Percentiles rank a stretch among this genome's conserved stretches.
phyloP scores from a whole-genome alignment of 2,888 invertebrate genomes.

The Agriopis marginaria region DNA sequence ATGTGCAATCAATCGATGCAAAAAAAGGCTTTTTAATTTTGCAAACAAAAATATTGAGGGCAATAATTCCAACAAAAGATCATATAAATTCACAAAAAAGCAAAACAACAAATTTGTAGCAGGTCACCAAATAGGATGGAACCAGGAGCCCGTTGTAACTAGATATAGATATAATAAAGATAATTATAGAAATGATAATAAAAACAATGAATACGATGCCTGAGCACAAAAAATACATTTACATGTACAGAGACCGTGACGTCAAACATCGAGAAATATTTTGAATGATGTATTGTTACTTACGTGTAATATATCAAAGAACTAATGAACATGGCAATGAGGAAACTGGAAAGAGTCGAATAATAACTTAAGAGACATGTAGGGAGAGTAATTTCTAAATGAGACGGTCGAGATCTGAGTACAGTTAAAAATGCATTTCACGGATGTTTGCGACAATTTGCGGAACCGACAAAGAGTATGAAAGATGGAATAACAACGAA shows the following conservation, averaged over 20 bases:
- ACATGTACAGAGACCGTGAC: conserved; percentile 11
- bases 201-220: conserved; percentile 31
- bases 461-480: conserved; percentile 49
- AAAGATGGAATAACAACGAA: conserved; percentile 45
- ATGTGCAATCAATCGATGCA: conserved; percentile 3
- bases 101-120: not conserved
- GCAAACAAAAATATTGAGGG: not conserved
- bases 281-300: conserved; percentile 28
- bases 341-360: conserved; percentile 5
- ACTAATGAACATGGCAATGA: conserved; percentile 4
- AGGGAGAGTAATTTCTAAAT: conserved; percentile 27
- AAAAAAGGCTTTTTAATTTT: not conserved
- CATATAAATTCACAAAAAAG: not conserved
- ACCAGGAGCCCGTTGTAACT: conserved; percentile 31
- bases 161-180: conserved; percentile 40
- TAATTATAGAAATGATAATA: conserved; percentile 36
- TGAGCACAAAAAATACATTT: conserved; percentile 30
- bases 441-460: conserved; percentile 18
- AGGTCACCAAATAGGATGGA: conserved; percentile 21
- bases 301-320: not conserved
- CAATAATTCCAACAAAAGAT: not conserved
- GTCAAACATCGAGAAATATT: conserved; percentile 4
- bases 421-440: conserved; percentile 23
- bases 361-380: conserved; percentile 4
- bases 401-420: conserved; percentile 5